Percentiles rank a stretch among this genome's conserved stretches.
phyloP scores from a whole-genome alignment of 2,888 invertebrate species.

The Papilio demoleus region DNA sequence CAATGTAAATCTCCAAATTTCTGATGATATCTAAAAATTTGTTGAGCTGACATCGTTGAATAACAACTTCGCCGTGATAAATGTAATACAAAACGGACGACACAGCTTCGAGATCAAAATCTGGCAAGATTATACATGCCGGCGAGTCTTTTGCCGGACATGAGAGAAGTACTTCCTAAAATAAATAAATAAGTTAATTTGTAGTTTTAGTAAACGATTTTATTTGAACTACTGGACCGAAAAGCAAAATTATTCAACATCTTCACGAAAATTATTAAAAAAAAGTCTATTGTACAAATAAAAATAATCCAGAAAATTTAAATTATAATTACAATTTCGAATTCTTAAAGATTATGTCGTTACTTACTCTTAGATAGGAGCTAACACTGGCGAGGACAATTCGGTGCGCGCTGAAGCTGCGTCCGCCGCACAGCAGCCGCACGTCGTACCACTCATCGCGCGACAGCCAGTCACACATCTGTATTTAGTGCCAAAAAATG shows the following conservation, averaged over 20 bases:
- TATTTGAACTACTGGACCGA: too few relatives aligned
- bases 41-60: conserved; percentile 82
- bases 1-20: conserved; percentile 72
- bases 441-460: conserved; percentile 84
- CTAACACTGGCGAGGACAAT: conserved; percentile 87
- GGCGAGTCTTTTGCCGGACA: conserved; percentile 75
- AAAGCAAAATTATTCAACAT: too few relatives aligned
- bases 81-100: conserved; percentile 86
- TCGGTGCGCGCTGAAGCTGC: conserved; percentile 85
- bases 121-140: conserved; percentile 86
- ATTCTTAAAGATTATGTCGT: neutral
- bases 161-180: conserved; percentile 66
- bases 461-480: conserved; percentile 76
- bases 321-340: neutral
- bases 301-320: neutral
- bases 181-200: conserved; percentile 27
- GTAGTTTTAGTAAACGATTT: neutral
- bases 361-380: conserved; percentile 85
- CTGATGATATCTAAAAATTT: conserved; percentile 84
- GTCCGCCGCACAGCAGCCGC: conserved; percentile 85
- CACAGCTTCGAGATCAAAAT: conserved; percentile 85
- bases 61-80: conserved; percentile 86
- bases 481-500: conserved; percentile 35
- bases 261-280: too few relatives aligned
- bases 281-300: conserved; percentile 27